Base-by-base conservation (phyloP, 2,113 vertebrate species). In the Megalops atlanticus region DNA sequence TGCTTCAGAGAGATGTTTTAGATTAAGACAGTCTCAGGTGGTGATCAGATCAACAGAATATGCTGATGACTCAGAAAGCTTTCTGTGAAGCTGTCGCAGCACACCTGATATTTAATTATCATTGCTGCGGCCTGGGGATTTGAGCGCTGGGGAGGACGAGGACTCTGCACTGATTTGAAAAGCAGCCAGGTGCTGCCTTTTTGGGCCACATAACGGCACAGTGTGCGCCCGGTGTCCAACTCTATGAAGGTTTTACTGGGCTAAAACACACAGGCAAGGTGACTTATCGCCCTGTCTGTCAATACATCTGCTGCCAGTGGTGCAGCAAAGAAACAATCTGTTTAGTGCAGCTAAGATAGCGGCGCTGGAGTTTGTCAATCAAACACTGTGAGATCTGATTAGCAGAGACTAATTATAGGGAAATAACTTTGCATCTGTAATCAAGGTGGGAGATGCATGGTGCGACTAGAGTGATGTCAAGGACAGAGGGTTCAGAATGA, bases 381-480 rank as follows among this genome's bases (percentile, higher is more conserved):
- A 85, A 36, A 83, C 77, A 84, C 85, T 78, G 75, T 89, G 92
- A 82, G 87, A 91, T 85, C 84, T 87, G 88, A 90, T 94, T 93
- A 91, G 82, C 52, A 82, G 88, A 84, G 86, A 83, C 91, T 94
- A 92, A 95, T 91, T 87, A 95, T 92, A 86, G 89, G 83, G 71
- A 84, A 52, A 77, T 77, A 84, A 82, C 77, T 81, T 87, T 90
- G 74, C 84, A 91, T 87, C 89, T 86, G 85, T 89, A 78, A 84
- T 79, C 77, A 76, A 79, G 84, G 77, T 27, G 74, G 68, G 11
- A 38, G 73, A 80, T n/a, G 72, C 76, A 40, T 73, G 24, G 10
- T 14, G 35, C 73, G 40, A 27, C 58, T 64, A 8, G 6, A 27
- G 21, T 64, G 10, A 64, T 24, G 4, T 64, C 5, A 7, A 31